Percentiles rank a stretch among this genome's conserved stretches.
Evolutionary conservation across 2,888 invertebrate species (phyloP).

Genomic region (Scaptodrosophila latifasciaeformis): DNA sequence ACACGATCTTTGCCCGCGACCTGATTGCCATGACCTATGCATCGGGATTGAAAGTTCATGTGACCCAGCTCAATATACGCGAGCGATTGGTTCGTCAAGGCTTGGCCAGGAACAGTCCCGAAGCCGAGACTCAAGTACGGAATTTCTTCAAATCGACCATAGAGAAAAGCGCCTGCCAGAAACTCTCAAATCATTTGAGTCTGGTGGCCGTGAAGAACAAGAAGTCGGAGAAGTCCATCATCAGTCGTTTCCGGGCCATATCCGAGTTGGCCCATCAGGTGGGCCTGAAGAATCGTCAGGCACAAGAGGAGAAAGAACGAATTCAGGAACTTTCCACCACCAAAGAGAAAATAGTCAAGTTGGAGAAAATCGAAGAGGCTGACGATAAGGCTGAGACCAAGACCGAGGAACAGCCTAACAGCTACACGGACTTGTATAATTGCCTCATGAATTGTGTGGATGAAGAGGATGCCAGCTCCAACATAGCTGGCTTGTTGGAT

Average conservation of each 20-base stretch:
- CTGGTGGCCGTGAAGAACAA: not conserved
- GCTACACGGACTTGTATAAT: constrained; percentile 10
- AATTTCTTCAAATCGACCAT: not conserved
- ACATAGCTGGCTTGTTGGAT: not conserved
- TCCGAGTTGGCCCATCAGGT: no score
- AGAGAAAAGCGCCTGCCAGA: not conserved
- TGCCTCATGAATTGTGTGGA: constrained; percentile 28
- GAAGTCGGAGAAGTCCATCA: not conserved
- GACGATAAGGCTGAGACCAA: not conserved
- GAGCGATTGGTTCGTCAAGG: not conserved
- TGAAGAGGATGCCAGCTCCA: not conserved
- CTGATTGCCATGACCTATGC: constrained; percentile 31
- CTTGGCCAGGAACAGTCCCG: constrained; percentile 25
- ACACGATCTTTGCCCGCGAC: constrained; percentile 38
- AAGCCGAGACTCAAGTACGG: not conserved
- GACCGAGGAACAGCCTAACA: no score
- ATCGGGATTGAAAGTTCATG: constrained; percentile 14
- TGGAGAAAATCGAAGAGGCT: not conserved
- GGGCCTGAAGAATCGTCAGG: not conserved
- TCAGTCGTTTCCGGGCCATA: no score
- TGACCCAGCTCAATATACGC: constrained; percentile 20
- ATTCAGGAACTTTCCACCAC: no score
- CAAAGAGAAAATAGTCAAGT: no score
- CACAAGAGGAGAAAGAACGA: no score
- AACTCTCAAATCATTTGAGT: not conserved